These are phyloP conservation scores for Microchrysa polita DNA, from an alignment of 2,888 invertebrate species.

Conservation along the genomic window DNA sequence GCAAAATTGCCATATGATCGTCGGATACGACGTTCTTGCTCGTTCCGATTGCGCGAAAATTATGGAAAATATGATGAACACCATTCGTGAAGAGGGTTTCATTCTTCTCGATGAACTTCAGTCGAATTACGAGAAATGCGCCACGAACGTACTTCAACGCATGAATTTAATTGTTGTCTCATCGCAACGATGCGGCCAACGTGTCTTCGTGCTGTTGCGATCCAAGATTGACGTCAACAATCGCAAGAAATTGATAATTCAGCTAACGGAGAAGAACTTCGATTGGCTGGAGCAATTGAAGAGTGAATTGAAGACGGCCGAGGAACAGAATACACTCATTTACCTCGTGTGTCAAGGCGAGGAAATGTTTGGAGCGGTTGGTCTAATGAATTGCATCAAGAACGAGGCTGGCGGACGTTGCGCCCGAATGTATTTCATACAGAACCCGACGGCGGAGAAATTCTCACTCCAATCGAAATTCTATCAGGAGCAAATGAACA, in stretches of 20 bases:
- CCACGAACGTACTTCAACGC: conserved; percentile 61
- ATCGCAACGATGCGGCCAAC: conserved; percentile 72
- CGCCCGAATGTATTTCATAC: conserved; percentile 77
- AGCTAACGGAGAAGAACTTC: conserved; percentile 76
- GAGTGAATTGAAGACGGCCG: conserved; percentile 74
- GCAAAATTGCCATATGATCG: conserved; percentile 74
- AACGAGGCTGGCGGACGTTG: conserved; percentile 85
- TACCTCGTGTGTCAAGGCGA: conserved; percentile 76
- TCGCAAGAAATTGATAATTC: conserved; percentile 68
- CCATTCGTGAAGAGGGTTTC: conserved; percentile 76
- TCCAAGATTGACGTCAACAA: conserved; percentile 54
- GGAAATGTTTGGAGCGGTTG: conserved; percentile 80
- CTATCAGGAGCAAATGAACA: conserved; percentile 73
- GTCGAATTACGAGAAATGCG: conserved; percentile 63
- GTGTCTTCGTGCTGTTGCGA: conserved; percentile 75
- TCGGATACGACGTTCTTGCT: conserved; percentile 73
- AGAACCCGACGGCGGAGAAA: conserved; percentile 70
- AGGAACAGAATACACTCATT: conserved; percentile 70
- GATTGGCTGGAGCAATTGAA: conserved; percentile 86
- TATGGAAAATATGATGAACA: conserved; percentile 69
- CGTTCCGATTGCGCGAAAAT: conserved; percentile 67
- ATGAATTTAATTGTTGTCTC: conserved; percentile 68
- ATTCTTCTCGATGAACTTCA: conserved; percentile 76
- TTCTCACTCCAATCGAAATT: conserved; percentile 69
- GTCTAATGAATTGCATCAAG: conserved; percentile 89